Conservation (phyloP, 1,140 invertebrate species). For the Sarcophaga peregrina region DNA sequence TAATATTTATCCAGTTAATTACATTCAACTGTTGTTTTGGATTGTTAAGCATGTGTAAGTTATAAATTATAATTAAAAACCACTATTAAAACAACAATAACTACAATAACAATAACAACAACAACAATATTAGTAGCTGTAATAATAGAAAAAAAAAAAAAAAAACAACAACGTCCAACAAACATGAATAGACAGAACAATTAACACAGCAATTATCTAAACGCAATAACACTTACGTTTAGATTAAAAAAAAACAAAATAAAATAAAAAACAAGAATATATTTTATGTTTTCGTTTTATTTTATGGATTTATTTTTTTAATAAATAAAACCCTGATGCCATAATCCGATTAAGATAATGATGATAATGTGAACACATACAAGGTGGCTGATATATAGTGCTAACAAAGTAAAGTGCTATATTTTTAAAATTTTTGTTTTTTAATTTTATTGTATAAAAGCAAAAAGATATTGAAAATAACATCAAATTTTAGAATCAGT, state of each 20-base stretch:
- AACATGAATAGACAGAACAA: not conserved
- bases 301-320: not conserved
- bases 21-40: slow-evolving; percentile 8
- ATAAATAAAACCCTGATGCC: not conserved
- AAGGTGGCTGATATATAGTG: no score
- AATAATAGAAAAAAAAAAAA: no score
- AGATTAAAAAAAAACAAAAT: not conserved
- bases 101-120: no score
- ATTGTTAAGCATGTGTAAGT: slow-evolving; percentile 22
- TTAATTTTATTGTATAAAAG: no score
- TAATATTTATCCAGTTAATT: slow-evolving; percentile 10
- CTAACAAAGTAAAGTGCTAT: no score
- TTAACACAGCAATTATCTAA: slow-evolving; percentile 16
- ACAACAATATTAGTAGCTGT: no score
- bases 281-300: not conserved
- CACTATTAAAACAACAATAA: not conserved
- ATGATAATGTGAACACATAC: not conserved
- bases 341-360: not conserved
- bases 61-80: slow-evolving; percentile 16
- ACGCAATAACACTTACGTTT: not conserved
- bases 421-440: no score
- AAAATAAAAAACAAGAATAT: not conserved
- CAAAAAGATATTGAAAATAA: no score
- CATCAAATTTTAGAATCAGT: no score
- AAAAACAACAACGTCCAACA: no score